These are phyloP conservation scores for Polypterus bichir DNA, from an alignment of 2,113 vertebrate species.

Conservation along the genomic window DNA sequence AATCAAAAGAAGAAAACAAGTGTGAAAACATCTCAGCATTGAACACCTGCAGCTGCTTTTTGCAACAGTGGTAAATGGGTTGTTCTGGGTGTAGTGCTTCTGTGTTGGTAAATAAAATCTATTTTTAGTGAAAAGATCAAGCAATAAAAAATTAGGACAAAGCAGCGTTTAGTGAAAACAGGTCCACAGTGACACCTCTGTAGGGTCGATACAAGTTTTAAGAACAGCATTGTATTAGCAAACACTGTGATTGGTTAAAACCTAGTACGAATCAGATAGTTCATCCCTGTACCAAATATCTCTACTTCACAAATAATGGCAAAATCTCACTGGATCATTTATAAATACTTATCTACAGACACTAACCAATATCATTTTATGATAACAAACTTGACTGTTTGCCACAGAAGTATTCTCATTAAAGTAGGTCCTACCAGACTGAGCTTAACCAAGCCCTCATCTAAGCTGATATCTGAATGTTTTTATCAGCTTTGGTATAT, in stretches of 20 bases:
- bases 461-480: conserved; percentile 22
- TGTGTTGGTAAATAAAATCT: conserved; percentile 49
- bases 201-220: conserved; percentile 48
- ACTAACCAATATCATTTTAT: conserved; percentile 53
- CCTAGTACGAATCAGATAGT: conserved; percentile 53
- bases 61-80: conserved; percentile 44
- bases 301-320: conserved; percentile 63
- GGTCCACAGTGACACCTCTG: conserved; percentile 42
- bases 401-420: conserved; percentile 60
- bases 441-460: conserved; percentile 30
- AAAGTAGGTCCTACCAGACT: conserved; percentile 33
- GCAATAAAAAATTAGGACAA: conserved; percentile 45
- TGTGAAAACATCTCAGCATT: conserved; percentile 60
- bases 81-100: conserved; percentile 75
- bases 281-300: conserved; percentile 55
- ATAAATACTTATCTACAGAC: conserved; percentile 61
- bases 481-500: conserved; percentile 16
- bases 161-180: conserved; percentile 67
- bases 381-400: conserved; percentile 32
- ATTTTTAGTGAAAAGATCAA: conserved; percentile 49
- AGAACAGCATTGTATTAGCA: conserved; percentile 58
- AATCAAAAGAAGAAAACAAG: conserved; percentile 34
- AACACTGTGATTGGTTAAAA: conserved; percentile 73
- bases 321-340: conserved; percentile 55
- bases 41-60: conserved; percentile 55